phyloP scores from a whole-genome alignment of 2,113 vertebrate genomes.

The Aegithalos caudatus region DNA sequence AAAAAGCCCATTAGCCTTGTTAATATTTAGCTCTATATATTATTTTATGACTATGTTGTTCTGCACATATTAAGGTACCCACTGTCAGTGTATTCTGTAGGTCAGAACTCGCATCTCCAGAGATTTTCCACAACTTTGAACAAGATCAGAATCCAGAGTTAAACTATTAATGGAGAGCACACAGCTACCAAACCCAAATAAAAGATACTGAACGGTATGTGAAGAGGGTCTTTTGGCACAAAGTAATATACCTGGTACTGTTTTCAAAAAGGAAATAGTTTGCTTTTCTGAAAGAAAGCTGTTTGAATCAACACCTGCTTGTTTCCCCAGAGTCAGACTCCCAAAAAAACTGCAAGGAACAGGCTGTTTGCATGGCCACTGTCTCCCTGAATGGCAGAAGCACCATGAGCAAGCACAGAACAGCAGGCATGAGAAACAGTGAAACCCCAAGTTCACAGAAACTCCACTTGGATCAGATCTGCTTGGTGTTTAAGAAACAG shows the following conservation, averaged over 20 bases:
- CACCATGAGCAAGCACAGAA: neutral
- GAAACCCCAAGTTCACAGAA: accelerated
- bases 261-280: neutral
- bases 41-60: neutral
- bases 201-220: neutral
- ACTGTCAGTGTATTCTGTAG: neutral
- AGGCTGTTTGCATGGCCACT: neutral
- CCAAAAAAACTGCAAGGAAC: neutral
- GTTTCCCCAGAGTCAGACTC: neutral
- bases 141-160: neutral
- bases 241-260: neutral
- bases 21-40: constrained; percentile 27
- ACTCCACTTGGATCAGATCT: neutral
- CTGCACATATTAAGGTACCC: neutral
- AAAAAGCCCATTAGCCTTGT: neutral
- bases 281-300: neutral
- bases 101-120: neutral
- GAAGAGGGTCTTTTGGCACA: neutral
- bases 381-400: neutral
- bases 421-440: neutral
- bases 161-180: neutral
- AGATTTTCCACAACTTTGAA: neutral
- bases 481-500: neutral
- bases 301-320: neutral
- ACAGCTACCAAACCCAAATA: neutral